Base-by-base conservation (phyloP, 2,113 vertebrate genomes). In the Todiramphus chloris region DNA sequence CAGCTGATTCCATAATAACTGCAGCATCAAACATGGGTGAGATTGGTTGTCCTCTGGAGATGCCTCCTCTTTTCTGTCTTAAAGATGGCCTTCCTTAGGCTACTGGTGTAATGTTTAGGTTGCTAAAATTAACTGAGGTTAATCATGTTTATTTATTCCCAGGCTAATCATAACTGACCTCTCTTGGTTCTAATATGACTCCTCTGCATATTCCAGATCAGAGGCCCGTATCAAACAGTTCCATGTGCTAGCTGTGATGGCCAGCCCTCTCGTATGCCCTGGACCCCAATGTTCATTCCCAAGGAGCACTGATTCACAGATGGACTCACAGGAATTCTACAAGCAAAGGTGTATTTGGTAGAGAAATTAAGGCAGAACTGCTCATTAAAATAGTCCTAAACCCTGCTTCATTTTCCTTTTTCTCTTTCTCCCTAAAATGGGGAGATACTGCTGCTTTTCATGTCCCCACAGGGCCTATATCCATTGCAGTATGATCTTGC, bases 61-160 rank as follows among this genome's bases (percentile, higher is more conserved):
- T 44, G 33, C 28, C 15, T 86, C 60, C 28, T 66, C 59, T 92
- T 70, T 27, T 77, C 69, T 55, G 24, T 19, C 27, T 59, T 60
- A 74, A 74, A 89, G n/a, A 67, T 6, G 17, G 27, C 39, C 62
- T 89, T 87, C 43, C 8, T 85, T 37, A 59, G 48, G 51, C 56
- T 82, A n/a, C 8, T 33, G 48, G 27, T 13, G 19, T 56, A 62
- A 72, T 72, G 80, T 95, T 84, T 75, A 96, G 44, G 24, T 79
- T 44, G 48, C 69, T 93, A 89, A 96, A 95, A 87, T 90, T 89
- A 95, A 33, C 60, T 5, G 39, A 84, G 46, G 43, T 85, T 90
- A 73, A 89, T 91, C 35, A 64, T 72, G 60, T 75, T 90, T 87
- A 63, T 51, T 92, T 30, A 31, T 82, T 87, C 59, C 76, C 64